Conservation (phyloP, 2,888 invertebrate species). For the Tetragnatha montana region DNA sequence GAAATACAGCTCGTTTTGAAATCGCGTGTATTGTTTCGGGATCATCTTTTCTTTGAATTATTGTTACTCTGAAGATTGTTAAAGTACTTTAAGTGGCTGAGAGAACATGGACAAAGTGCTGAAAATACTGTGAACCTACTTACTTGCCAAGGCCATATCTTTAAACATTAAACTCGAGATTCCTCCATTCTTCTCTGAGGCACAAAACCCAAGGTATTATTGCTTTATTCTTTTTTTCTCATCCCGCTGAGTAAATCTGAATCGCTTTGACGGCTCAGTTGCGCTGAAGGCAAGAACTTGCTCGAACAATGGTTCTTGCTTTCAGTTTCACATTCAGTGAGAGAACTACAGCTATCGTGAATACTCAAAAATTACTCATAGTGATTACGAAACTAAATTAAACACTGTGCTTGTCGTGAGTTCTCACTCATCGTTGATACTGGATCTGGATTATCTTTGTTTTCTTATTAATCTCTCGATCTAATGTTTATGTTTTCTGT, state of each 20-base stretch:
- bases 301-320: constrained; percentile 32
- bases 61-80: too few relatives aligned
- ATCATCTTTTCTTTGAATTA: too few relatives aligned
- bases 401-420: background rate
- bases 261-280: constrained; percentile 28
- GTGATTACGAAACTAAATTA: constrained; percentile 21
- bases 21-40: too few relatives aligned
- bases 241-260: constrained; percentile 39
- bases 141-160: background rate
- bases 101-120: background rate
- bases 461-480: background rate
- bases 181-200: constrained; percentile 32
- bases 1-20: too few relatives aligned
- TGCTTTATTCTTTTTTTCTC: constrained; percentile 43
- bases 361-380: background rate
- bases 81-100: too few relatives aligned
- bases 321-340: constrained; percentile 12
- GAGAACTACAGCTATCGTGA: constrained; percentile 10
- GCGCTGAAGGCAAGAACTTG: background rate
- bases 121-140: background rate
- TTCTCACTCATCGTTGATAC: background rate
- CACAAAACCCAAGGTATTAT: constrained; percentile 25
- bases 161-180: background rate
- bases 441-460: background rate
- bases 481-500: constrained; percentile 1